Conservation (phyloP, 2,888 invertebrate species). For the Coecobrya sp. region DNA sequence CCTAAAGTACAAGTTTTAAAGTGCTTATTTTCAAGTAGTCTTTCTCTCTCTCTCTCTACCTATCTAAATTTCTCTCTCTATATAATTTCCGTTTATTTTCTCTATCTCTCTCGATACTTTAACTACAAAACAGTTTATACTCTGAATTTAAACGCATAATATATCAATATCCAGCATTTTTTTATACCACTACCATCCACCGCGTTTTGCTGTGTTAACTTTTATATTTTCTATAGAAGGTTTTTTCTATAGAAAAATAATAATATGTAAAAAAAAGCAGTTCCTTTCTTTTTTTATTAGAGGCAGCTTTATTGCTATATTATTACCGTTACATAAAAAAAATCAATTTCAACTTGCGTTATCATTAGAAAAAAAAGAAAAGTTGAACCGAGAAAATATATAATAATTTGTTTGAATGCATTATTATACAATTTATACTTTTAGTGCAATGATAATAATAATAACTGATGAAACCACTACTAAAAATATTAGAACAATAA, state of each 20-base stretch:
- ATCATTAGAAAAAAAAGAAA: not conserved
- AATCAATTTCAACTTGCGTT: too few species aligned
- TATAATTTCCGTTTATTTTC: too few species aligned
- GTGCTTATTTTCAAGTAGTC: conserved; percentile 24
- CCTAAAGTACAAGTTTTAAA: conserved; percentile 16
- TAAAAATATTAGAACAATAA: not conserved
- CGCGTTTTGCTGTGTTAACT: too few species aligned
- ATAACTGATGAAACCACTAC: not conserved
- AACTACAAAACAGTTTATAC: too few species aligned
- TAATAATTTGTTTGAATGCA: conserved; percentile 2
- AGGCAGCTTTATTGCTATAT: not conserved
- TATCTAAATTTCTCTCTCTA: too few species aligned
- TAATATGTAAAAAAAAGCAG: not conserved
- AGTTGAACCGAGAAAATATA: conserved; percentile 6
- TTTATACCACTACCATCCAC: too few species aligned
- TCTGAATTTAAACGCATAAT: too few species aligned
- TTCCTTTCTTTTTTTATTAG: not conserved
- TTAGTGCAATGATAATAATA: not conserved
- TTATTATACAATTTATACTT: not conserved
- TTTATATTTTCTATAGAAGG: not conserved
- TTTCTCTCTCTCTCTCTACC: not conserved
- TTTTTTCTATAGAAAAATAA: not conserved
- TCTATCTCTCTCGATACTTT: too few species aligned
- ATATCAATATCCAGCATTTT: too few species aligned
- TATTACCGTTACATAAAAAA: too few species aligned